Evolutionary conservation across 1,140 invertebrate genomes (phyloP), one percentile per base, ranked within the genome.

Genomic region (Ceratosolen solmsi): DNA sequence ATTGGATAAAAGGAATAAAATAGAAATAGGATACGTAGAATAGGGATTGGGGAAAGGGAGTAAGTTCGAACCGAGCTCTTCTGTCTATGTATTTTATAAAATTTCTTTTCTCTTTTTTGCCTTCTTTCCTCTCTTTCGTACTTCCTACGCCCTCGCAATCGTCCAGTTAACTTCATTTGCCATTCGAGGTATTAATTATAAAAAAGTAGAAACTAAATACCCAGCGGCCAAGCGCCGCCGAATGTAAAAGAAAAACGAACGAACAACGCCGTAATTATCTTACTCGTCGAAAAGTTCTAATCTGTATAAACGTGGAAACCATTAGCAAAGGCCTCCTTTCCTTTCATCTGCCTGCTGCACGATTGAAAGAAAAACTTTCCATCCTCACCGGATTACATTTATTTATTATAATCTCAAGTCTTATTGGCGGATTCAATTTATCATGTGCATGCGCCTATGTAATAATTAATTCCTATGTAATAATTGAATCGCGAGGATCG

Each of bases 181-280:
- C 88, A 87, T 85, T 86, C 84, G 87, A 86, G 87, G 88, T 90
- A 90, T 90, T 89, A 89, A 90, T 90, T 90, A 90, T 89, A 89
- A 89, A 89, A 89, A 90, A 90, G 89, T 90, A 86, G 88, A 89
- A 88, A 89, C 88, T 88, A 88, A 90, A 90, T 88, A 89, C 87
- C 87, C 87, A 82, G 85, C 87, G 83, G 86, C 82, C 78, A 82
- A 84, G 84, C 82, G 84, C 85, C 79, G 74, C 82, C 63, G 38
- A 77, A 72, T 25, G 65, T 33, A 41, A 82, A 82, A 72, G 78
- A 83, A 80, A 84, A 87, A 87, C 84, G 86, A 85, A 85, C 86
- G 86, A 85, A 85, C 85, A 85, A 84, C 79, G 84, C 85, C 88
- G 88, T 89, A 89, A 89, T 89, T 89, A 89, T 89, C 87, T 89